Conservation (phyloP, 2,888 invertebrate genomes). For the Aporophyla lueneburgensis region DNA sequence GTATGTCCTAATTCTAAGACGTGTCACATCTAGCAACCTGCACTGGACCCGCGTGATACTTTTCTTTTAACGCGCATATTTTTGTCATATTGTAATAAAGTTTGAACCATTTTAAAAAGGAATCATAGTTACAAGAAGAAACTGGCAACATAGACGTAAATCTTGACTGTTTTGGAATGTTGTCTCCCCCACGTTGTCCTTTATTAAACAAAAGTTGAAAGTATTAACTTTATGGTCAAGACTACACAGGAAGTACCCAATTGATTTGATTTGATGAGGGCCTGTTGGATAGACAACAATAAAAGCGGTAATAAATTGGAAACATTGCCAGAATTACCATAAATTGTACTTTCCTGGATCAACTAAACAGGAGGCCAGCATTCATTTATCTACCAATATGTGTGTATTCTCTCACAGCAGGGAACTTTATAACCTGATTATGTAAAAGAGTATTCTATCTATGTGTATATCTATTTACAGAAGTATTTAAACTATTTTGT, state of each 20-base stretch:
- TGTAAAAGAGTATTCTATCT: no score
- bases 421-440: no score
- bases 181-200: neutral
- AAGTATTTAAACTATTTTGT: no score
- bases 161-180: neutral
- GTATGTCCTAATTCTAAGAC: no score
- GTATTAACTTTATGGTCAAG: slow-evolving; percentile 39
- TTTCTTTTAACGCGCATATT: neutral
- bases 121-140: neutral
- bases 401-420: slow-evolving; percentile 2
- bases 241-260: slow-evolving; percentile 49
- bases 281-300: slow-evolving; percentile 25
- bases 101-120: neutral
- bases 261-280: slow-evolving; percentile 49
- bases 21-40: no score
- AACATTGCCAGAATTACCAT: slow-evolving; percentile 38
- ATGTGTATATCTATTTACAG: no score
- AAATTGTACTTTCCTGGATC: slow-evolving; percentile 31
- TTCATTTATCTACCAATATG: neutral
- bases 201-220: slow-evolving; percentile 24
- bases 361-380: neutral
- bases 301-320: slow-evolving; percentile 46
- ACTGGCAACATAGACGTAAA: neutral
- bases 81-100: neutral
- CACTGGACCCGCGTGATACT: neutral